phyloP scores from a whole-genome alignment of 2,797 vertebrate species.

The Rachycentron canadum region DNA sequence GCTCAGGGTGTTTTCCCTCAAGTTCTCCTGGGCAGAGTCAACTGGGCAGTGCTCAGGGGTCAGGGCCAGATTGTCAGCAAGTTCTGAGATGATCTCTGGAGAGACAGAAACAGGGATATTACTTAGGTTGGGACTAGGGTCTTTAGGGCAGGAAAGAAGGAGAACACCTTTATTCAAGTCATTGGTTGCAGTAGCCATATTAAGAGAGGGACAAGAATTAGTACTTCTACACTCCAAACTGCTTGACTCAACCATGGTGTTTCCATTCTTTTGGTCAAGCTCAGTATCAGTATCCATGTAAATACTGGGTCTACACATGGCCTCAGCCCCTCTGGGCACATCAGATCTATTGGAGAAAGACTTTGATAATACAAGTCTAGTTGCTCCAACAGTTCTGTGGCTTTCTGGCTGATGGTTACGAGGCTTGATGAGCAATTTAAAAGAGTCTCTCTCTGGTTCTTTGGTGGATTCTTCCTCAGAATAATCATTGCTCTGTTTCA shows the following conservation, averaged over 20 bases:
- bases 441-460: conserved; percentile 81
- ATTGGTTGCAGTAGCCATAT: conserved; percentile 82
- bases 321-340: conserved; percentile 54
- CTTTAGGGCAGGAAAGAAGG: conserved; percentile 84
- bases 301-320: conserved; percentile 37
- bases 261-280: conserved; percentile 82
- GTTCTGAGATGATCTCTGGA: conserved; percentile 81
- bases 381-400: conserved; percentile 66
- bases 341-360: conserved; percentile 63
- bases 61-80: conserved; percentile 81
- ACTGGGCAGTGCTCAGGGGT: conserved; percentile 77
- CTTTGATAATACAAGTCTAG: conserved; percentile 67
- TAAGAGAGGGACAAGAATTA: conserved; percentile 66
- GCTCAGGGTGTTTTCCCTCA: conserved; percentile 83
- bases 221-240: conserved; percentile 52
- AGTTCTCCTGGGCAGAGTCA: conserved; percentile 86
- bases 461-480: conserved; percentile 42
- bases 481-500: conserved; percentile 49
- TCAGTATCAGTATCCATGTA: conserved; percentile 63
- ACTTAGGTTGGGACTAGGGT: conserved; percentile 82
- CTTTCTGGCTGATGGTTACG: conserved; percentile 68
- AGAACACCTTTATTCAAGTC: conserved; percentile 88
- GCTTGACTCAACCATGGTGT: conserved; percentile 58
- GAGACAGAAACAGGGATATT: conserved; percentile 87
- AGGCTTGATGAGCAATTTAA: conserved; percentile 81